Percentiles rank a stretch among this genome's conserved stretches.
phyloP scores from a whole-genome alignment of 1,140 invertebrate genomes.

The Nephotettix cincticeps region DNA sequence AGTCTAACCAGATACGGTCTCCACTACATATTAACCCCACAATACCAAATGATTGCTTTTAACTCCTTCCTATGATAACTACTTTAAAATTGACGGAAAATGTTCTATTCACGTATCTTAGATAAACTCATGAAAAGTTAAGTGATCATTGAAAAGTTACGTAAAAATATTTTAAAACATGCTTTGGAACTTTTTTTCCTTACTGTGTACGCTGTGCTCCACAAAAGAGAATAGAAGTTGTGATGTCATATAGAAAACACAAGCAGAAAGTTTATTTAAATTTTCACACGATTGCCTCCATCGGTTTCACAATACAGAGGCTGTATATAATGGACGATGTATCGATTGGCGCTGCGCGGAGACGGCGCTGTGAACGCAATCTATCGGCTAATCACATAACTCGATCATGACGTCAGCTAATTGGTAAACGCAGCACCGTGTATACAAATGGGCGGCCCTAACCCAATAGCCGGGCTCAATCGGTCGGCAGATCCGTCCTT shows the following conservation, averaged over 20 bases:
- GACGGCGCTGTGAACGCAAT: neutral
- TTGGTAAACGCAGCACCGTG: neutral
- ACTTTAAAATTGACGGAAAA: no score
- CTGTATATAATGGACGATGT: neutral
- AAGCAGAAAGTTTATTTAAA: no score
- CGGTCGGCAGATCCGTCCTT: neutral
- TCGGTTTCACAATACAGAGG: neutral
- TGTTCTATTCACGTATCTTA: no score
- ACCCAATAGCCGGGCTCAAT: neutral
- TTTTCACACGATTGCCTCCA: no score
- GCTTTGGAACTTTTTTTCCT: no score
- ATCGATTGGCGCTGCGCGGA: neutral
- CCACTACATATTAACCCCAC: no score
- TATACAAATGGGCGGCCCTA: constrained; percentile 1
- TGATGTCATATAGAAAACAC: neutral
- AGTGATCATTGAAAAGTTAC: no score
- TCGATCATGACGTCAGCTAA: neutral
- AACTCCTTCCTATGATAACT: no score
- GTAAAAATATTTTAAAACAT: no score
- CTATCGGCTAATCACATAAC: neutral
- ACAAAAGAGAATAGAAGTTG: neutral
- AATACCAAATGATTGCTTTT: no score
- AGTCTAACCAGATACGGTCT: no score
- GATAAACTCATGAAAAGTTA: no score
- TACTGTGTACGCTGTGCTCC: neutral